These are phyloP conservation scores for Illadopsis cleaveri DNA, from an alignment of 2,113 vertebrate species.

Conservation along the genomic window DNA sequence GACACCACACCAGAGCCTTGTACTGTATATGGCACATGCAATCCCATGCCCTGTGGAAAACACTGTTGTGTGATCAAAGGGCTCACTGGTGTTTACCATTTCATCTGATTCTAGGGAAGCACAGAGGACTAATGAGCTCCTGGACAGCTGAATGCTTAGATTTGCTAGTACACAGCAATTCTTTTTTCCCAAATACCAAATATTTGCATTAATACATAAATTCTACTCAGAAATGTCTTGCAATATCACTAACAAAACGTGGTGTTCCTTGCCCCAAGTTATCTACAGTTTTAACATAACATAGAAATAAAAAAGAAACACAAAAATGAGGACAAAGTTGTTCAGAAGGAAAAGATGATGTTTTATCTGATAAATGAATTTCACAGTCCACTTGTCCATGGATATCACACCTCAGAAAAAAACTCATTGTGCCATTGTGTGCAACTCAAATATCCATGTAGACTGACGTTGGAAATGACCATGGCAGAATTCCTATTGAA, in stretches of 20 bases:
- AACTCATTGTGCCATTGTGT: accelerated
- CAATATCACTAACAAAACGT: background rate
- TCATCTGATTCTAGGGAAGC: conserved; percentile 46
- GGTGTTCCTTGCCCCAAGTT: background rate
- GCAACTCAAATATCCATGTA: accelerated
- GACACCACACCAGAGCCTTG: background rate
- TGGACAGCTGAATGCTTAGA: background rate
- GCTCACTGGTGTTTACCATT: background rate
- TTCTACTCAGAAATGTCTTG: background rate
- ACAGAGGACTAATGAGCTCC: conserved; percentile 35
- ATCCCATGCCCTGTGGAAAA: background rate
- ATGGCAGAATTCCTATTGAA: background rate
- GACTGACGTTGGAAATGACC: background rate
- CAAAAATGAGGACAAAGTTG: background rate
- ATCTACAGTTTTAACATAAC: background rate
- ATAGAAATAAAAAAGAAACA: background rate
- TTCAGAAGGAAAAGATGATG: background rate
- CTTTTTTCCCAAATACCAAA: background rate
- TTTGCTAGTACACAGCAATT: background rate
- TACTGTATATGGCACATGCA: background rate
- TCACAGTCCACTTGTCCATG: background rate
- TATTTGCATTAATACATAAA: background rate
- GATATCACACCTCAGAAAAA: background rate
- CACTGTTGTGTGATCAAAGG: background rate
- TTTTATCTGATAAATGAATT: background rate